A percentile compares a stretch with the other conserved stretches of the same genome.
These are phyloP conservation scores for Lithobates pipiens DNA, from an alignment of 2,797 vertebrate species.

Conservation along the genomic window DNA sequence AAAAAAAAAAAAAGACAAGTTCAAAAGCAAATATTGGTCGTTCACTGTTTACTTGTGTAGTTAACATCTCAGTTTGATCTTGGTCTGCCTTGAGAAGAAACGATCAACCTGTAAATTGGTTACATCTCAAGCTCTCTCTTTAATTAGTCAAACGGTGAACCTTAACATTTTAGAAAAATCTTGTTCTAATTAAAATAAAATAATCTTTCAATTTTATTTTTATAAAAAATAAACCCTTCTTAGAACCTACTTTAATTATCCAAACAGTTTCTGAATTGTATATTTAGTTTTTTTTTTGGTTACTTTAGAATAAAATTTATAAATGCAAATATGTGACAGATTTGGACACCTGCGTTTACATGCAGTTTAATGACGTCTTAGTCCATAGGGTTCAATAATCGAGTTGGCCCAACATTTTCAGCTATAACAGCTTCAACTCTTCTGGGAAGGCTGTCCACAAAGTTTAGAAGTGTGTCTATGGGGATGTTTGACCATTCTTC, in stretches of 20 bases:
- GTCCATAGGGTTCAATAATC: no score
- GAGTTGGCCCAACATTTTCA: no score
- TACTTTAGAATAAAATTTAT: no score
- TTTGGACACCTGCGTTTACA: no score
- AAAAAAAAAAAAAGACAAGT: constrained; percentile 39
- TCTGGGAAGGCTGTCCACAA: no score
- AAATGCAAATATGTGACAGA: no score
- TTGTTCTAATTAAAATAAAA: constrained; percentile 10
- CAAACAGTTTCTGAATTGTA: no score
- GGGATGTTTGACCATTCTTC: no score
- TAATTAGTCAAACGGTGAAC: constrained; percentile 2
- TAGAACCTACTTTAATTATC: neutral
- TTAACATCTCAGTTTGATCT: neutral
- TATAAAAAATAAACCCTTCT: neutral
- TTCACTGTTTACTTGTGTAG: constrained; percentile 3
- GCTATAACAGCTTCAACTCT: no score
- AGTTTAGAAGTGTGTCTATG: no score
- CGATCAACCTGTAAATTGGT: neutral
- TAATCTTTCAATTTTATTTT: neutral
- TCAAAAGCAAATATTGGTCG: constrained; percentile 19
- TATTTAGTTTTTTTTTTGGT: no score
- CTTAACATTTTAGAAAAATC: neutral
- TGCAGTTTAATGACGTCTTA: no score
- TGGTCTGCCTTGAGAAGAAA: neutral
- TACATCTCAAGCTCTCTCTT: neutral